These are phyloP conservation scores for Mugil cephalus DNA, from an alignment of 2,113 vertebrate species.

Conservation along the genomic window DNA sequence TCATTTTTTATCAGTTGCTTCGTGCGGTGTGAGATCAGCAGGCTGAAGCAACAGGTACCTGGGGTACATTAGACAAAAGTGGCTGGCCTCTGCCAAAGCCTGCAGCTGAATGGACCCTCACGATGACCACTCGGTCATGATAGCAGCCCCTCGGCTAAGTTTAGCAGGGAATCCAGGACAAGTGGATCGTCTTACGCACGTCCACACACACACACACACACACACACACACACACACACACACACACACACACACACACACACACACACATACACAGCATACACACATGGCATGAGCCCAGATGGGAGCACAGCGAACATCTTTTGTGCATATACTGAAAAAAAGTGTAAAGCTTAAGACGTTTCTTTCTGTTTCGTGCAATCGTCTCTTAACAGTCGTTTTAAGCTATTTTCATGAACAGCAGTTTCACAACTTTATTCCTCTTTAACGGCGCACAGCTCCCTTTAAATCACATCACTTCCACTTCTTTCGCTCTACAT, in stretches of 20 bases:
- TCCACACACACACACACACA: not conserved
- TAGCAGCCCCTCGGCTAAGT: conserved; percentile 70
- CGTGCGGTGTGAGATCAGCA: conserved; percentile 5
- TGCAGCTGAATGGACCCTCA: conserved; percentile 17
- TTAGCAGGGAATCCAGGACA: conserved; percentile 83
- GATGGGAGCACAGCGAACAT: conserved; percentile 6
- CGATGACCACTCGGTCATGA: conserved; percentile 46
- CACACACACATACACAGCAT: not conserved
- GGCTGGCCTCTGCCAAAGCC: not conserved
- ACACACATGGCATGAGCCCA: not conserved
- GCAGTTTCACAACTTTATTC: conserved; percentile 36
- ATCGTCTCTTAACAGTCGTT: conserved; percentile 1
- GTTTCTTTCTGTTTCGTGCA: not conserved
- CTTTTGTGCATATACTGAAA: too few relatives aligned
- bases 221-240: conserved; percentile 42
- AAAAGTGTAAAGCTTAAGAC: too few relatives aligned
- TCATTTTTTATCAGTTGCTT: conserved; percentile 21
- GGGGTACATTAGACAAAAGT: conserved; percentile 3
- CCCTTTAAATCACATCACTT: conserved; percentile 11
- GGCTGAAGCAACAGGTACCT: conserved; percentile 36
- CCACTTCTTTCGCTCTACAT: conserved; percentile 43
- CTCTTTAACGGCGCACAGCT: conserved; percentile 15
- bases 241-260: conserved; percentile 37
- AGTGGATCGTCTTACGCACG: conserved; percentile 74
- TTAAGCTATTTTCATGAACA: not conserved